A percentile compares a stretch with the other conserved stretches of the same genome.
phyloP scores from a whole-genome alignment of 2,888 invertebrate species.

The Epirrhoe alternata region DNA sequence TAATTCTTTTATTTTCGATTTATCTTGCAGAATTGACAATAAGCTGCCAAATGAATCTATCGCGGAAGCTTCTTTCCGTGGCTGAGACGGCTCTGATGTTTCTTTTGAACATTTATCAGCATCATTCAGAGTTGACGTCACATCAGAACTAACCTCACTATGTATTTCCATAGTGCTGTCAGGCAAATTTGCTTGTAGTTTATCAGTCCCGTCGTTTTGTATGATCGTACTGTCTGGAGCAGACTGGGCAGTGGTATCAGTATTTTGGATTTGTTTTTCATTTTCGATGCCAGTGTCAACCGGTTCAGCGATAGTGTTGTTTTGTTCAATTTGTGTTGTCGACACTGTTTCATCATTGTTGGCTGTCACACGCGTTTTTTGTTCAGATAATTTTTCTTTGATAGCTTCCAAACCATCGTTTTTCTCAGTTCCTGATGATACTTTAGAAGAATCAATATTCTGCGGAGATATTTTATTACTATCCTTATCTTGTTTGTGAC shows the following conservation, averaged over 20 bases:
- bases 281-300: constrained; percentile 20
- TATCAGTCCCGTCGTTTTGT: constrained; percentile 49
- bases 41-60: constrained; percentile 66
- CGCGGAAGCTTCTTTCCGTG: constrained; percentile 48
- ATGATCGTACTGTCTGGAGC: constrained; percentile 71
- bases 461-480: background rate
- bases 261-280: constrained; percentile 31
- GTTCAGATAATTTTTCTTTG: background rate
- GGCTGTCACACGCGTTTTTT: constrained; percentile 7
- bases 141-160: constrained; percentile 59
- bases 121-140: constrained; percentile 47
- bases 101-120: constrained; percentile 48
- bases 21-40: constrained; percentile 74
- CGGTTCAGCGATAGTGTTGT: constrained; percentile 22
- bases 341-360: constrained; percentile 61
- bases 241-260: constrained; percentile 47
- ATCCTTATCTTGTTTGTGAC: background rate
- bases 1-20: constrained; percentile 79
- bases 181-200: constrained; percentile 51
- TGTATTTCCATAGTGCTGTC: constrained; percentile 66
- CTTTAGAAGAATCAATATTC: constrained; percentile 3
- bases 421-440: background rate
- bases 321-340: constrained; percentile 54
- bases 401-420: background rate
- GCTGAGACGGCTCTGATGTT: constrained; percentile 41